A percentile compares a stretch with the other conserved stretches of the same genome.
Conservation (phyloP, 2,113 vertebrate genomes). For the Prolemur simus region DNA sequence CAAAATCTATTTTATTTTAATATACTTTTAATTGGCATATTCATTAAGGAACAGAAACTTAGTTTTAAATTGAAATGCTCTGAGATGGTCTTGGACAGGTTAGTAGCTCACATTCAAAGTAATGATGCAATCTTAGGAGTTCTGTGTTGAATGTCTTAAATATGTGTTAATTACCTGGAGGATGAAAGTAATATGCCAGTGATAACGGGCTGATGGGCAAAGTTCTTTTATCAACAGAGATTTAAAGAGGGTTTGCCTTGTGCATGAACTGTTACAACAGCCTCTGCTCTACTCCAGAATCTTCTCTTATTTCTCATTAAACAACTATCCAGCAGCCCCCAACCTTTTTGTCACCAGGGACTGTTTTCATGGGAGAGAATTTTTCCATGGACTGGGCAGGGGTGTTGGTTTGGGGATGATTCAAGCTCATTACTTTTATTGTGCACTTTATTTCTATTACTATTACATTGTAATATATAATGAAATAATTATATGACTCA, state of each 20-base stretch:
- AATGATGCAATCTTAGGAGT: background rate
- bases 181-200: background rate
- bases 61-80: slow-evolving; percentile 11
- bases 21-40: background rate
- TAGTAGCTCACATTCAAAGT: background rate
- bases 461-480: no score
- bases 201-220: background rate
- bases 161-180: background rate
- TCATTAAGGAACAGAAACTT: background rate
- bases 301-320: background rate
- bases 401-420: no score
- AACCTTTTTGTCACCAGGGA: no score
- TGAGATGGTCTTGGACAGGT: background rate
- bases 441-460: no score
- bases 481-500: no score
- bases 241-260: background rate
- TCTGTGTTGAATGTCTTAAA: background rate
- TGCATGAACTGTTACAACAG: background rate
- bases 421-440: no score
- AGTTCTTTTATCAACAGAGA: slow-evolving; percentile 27
- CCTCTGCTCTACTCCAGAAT: background rate
- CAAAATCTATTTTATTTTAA: background rate
- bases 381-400: no score
- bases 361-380: no score
- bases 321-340: background rate